Evolutionary conservation across 2,888 invertebrate genomes (phyloP), one percentile per base, ranked within the genome.

Genomic region (Caenorhabditis panamensis): DNA sequence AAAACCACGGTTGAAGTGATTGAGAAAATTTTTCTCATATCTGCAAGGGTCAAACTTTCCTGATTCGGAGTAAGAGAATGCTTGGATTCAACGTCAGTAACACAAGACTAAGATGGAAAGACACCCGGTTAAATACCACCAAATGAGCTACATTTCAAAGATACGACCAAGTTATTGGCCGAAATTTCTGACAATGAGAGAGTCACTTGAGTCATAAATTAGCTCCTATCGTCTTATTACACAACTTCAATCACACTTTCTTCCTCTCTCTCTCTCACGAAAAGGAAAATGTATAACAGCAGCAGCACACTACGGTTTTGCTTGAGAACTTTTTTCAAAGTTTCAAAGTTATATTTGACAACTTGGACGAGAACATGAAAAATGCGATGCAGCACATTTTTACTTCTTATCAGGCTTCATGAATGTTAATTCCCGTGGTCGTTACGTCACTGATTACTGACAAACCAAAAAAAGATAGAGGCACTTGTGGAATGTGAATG

Each of bases 371-470:
- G 13, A 49, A 22, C 5, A 4, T 5, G 3, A 18, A 18, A 49
- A 18, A 49, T 49, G 49, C 49, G 3, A 20, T 20, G 11, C 11
- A 49, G 20, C 18, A 44, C 3, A 18, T 49, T 49, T 49, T 49
- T 49, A 4, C 41, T 2, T 49, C 49, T 49, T 49, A 49, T 49
- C 49, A 49, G 49, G 49, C 20, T 49, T 49, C 49, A 49, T 20
- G 49, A 20, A 22, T 20, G 18, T 13, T 49, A 49, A 20, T 49
- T 22, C 49, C 22, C 20, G 20, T 9, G 4, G 18, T 13, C 3
- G 3, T 20, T 20, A 49, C 49, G 49, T 49, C 49, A 49, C 22
- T 49, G 49, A 49, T 49, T 49, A 20, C 41, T 13, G 41, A 41
- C 13, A 11, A 13, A 41, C 8, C 11, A 13, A 41, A 41, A 41